These are phyloP conservation scores for Lycia hirtaria DNA, from an alignment of 2,888 invertebrate genomes.

Conservation along the genomic window DNA sequence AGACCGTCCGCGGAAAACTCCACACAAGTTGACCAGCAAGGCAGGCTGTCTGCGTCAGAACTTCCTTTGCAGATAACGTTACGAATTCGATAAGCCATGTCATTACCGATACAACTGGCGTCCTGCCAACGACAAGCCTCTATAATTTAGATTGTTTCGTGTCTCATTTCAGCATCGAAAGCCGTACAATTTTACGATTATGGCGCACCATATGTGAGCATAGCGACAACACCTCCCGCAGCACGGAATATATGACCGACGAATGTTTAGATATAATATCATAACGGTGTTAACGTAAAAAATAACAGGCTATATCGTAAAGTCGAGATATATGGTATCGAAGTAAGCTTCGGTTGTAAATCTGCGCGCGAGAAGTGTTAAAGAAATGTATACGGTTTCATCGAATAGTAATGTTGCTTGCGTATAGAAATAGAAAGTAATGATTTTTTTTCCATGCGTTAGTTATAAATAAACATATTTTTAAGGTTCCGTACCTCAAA, in stretches of 20 bases:
- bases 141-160: slow-evolving; percentile 83
- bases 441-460: too few species aligned
- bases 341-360: slow-evolving; percentile 23
- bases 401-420: background rate
- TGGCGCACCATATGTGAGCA: slow-evolving; percentile 71
- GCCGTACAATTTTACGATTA: slow-evolving; percentile 84
- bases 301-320: slow-evolving; percentile 38
- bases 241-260: slow-evolving; percentile 46
- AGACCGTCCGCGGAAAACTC: slow-evolving; percentile 8
- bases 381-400: slow-evolving; percentile 7
- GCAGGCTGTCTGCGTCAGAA: slow-evolving; percentile 29
- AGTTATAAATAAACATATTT: too few species aligned
- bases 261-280: slow-evolving; percentile 42
- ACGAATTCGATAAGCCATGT: slow-evolving; percentile 75
- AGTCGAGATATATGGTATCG: slow-evolving; percentile 36
- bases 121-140: slow-evolving; percentile 68
- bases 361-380: slow-evolving; percentile 8
- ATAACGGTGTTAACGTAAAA: slow-evolving; percentile 41
- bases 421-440: background rate
- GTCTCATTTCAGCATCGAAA: slow-evolving; percentile 83
- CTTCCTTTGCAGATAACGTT: slow-evolving; percentile 58
- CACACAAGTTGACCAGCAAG: slow-evolving; percentile 1
- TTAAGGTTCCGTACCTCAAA: too few species aligned
- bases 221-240: slow-evolving; percentile 47
- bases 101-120: slow-evolving; percentile 74